These are phyloP conservation scores for Chorisops tibialis DNA, from an alignment of 2,888 invertebrate genomes.

Conservation along the genomic window DNA sequence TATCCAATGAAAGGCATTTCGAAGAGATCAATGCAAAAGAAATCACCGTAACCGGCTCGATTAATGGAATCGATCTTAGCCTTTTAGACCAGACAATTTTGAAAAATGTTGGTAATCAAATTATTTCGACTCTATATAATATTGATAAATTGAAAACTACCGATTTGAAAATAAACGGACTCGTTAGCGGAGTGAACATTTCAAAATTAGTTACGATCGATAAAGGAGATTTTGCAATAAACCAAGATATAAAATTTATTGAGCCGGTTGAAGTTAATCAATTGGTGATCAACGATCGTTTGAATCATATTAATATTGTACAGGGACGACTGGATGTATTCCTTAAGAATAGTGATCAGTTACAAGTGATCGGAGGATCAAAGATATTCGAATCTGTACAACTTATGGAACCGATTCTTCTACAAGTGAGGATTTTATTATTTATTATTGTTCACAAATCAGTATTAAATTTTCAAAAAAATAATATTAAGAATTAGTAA, in stretches of 20 bases:
- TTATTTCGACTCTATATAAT: constrained; percentile 43
- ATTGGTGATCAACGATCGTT: constrained; percentile 48
- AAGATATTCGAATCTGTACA: constrained; percentile 53
- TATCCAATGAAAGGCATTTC: constrained; percentile 23
- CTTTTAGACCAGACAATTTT: constrained; percentile 53
- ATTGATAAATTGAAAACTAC: constrained; percentile 44
- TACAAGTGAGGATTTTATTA: constrained; percentile 38
- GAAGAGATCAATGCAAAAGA: constrained; percentile 47
- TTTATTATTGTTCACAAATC: background rate
- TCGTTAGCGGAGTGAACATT: constrained; percentile 40
- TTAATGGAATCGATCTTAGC: constrained; percentile 53
- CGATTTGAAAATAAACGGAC: constrained; percentile 40
- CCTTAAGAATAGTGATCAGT: constrained; percentile 46
- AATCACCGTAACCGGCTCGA: constrained; percentile 48
- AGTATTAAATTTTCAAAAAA: too few species aligned
- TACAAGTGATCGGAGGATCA: constrained; percentile 51
- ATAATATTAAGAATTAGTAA: background rate
- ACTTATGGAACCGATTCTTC: constrained; percentile 51
- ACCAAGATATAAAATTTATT: constrained; percentile 52
- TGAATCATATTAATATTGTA: constrained; percentile 54
- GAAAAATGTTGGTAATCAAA: constrained; percentile 54
- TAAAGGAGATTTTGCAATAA: constrained; percentile 49
- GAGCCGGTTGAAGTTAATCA: constrained; percentile 48
- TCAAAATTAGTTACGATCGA: constrained; percentile 48
- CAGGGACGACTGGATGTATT: constrained; percentile 53